Percentiles rank a stretch among this genome's conserved stretches.
Evolutionary conservation across 2,797 vertebrate species (phyloP).

Genomic region (Pipistrellus pygmaeus): DNA sequence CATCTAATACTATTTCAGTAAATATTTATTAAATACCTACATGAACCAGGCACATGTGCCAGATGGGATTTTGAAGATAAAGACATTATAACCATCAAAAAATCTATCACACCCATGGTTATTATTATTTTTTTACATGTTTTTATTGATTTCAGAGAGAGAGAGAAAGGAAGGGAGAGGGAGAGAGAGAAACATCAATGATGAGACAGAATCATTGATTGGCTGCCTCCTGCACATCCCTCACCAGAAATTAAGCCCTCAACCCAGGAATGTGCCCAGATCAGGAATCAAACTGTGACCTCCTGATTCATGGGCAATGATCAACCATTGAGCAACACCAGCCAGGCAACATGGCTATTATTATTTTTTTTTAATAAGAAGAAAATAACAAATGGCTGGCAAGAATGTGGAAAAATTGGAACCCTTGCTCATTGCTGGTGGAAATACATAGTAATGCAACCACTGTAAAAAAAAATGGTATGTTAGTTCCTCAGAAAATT

Average conservation of each 20-base stretch:
- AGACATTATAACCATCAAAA: background rate
- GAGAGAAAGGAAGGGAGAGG: too few relatives aligned
- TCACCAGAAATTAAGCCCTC: too few relatives aligned
- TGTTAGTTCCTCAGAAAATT: background rate
- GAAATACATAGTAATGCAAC: background rate
- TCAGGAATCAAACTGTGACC: too few relatives aligned
- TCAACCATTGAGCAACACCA: too few relatives aligned
- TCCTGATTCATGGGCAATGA: too few relatives aligned
- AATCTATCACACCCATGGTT: background rate
- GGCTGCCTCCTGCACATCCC: too few relatives aligned
- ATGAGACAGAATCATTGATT: too few relatives aligned
- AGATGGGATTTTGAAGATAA: background rate
- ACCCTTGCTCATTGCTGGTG: background rate
- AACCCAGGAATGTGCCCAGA: too few relatives aligned
- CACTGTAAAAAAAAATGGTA: background rate
- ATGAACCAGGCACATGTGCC: background rate
- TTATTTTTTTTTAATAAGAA: background rate
- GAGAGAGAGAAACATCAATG: too few relatives aligned
- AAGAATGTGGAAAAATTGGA: background rate
- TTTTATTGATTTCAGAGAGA: too few relatives aligned
- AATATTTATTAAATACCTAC: background rate
- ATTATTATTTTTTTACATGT: too few relatives aligned
- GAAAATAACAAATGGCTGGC: background rate
- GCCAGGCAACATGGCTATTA: too few relatives aligned
- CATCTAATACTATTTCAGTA: background rate